Percentiles rank a stretch among this genome's conserved stretches.
Conservation (phyloP, 2,888 invertebrate genomes). For the Lasioglossum calceatum region DNA sequence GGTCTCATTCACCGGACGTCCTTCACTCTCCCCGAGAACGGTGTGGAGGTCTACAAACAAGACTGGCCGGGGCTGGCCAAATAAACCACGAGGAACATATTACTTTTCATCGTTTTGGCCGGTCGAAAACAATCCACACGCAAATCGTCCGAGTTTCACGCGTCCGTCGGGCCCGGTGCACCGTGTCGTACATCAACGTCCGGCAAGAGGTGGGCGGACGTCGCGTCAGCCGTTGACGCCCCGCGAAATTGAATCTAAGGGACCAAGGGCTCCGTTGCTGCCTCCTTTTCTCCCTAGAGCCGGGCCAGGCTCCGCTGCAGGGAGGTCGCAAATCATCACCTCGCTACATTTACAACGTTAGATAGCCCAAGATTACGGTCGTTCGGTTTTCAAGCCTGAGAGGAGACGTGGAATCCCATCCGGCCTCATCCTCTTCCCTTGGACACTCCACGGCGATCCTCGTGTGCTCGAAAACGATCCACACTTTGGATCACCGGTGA, state of each 20-base stretch:
- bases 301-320: conserved; percentile 68
- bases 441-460: conserved; percentile 30
- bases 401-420: conserved; percentile 49
- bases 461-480: conserved; percentile 56
- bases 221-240: conserved; percentile 83
- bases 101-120: conserved; percentile 29
- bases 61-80: neutral
- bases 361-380: conserved; percentile 83
- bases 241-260: conserved; percentile 84
- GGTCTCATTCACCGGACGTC: neutral
- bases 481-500: neutral
- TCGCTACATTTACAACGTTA: conserved; percentile 81
- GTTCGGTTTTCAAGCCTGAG: conserved; percentile 60
- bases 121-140: conserved; percentile 46
- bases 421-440: conserved; percentile 11
- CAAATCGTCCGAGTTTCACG: conserved; percentile 49
- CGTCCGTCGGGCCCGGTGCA: conserved; percentile 56
- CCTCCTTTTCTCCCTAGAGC: conserved; percentile 51
- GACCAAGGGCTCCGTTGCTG: conserved; percentile 66
- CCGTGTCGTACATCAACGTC: conserved; percentile 79
- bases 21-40: conserved; percentile 2
- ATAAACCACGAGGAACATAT: conserved; percentile 11
- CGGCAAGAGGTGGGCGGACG: conserved; percentile 82
- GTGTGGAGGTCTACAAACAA: conserved; percentile 18
- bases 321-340: conserved; percentile 84